Conservation (phyloP, 2,888 invertebrate genomes). For the Brachyopa scutellaris region DNA sequence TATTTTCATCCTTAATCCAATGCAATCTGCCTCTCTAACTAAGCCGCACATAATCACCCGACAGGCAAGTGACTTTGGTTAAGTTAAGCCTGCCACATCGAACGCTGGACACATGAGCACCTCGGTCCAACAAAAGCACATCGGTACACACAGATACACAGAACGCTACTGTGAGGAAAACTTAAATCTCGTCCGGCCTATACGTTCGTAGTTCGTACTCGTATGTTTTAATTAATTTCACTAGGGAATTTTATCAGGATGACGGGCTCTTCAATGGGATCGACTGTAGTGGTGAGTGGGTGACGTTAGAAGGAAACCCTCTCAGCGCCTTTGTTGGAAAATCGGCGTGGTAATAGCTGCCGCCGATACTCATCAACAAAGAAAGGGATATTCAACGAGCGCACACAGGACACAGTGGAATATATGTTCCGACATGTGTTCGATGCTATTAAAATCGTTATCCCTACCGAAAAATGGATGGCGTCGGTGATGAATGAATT, state of each 20-base stretch:
- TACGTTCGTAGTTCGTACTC: too few relatives aligned
- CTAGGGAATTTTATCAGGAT: conserved; percentile 13
- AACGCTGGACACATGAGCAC: conserved; percentile 26
- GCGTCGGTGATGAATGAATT: conserved; percentile 30
- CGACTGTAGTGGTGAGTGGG: neutral
- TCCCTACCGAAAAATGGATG: conserved; percentile 28
- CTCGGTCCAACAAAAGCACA: conserved; percentile 20
- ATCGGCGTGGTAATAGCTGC: conserved; percentile 35
- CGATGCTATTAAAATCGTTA: conserved; percentile 52
- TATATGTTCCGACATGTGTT: conserved; percentile 60
- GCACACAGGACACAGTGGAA: conserved; percentile 30
- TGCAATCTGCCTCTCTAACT: conserved; percentile 34
- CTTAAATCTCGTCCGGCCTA: conserved; percentile 30
- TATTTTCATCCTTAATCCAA: conserved; percentile 55
- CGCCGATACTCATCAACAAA: conserved; percentile 34
- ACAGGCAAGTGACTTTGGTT: conserved; percentile 51
- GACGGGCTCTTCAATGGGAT: neutral
- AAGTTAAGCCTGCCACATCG: conserved; percentile 40
- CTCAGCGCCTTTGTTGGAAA: conserved; percentile 28
- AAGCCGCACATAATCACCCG: conserved; percentile 54
- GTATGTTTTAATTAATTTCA: conserved; percentile 66
- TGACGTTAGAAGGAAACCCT: neutral
- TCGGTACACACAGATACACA: neutral
- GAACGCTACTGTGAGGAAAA: neutral
- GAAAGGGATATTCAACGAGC: conserved; percentile 37